Evolutionary conservation across 2,113 vertebrate genomes (phyloP).

Genomic region (Motacilla alba): DNA sequence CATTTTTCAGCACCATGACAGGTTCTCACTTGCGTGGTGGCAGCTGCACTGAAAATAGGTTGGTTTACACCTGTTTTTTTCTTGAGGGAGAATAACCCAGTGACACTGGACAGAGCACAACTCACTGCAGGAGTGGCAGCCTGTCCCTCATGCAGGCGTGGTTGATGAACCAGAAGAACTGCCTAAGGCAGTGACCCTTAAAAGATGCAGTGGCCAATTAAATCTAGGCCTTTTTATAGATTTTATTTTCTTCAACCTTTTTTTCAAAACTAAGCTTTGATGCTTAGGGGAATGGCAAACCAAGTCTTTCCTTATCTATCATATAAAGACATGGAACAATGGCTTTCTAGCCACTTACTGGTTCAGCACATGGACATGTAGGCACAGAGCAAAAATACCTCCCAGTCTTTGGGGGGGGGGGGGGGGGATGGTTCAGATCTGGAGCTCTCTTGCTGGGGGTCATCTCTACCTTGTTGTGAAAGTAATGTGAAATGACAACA

Average conservation of each 20-base stretch:
- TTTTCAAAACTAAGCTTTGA: neutral
- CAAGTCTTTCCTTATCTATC: neutral
- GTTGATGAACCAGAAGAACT: neutral
- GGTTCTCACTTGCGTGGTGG: neutral
- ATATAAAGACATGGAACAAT: neutral
- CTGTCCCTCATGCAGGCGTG: neutral
- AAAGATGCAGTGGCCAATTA: neutral
- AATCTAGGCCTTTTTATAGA: neutral
- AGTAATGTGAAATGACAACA: conserved; percentile 5
- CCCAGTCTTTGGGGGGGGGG: neutral
- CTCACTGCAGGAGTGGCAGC: neutral
- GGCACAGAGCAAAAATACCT: neutral
- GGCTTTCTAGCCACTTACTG: neutral
- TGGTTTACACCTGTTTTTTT: conserved; percentile 2
- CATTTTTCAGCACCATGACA: conserved; percentile 2
- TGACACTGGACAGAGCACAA: neutral
- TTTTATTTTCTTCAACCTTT: neutral
- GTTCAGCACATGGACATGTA: neutral
- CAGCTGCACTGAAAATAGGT: neutral
- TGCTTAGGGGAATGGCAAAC: neutral
- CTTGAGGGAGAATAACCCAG: conserved; percentile 31
- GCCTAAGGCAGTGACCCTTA: neutral
- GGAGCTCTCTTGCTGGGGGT: neutral
- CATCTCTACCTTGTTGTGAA: neutral
- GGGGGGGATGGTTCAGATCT: neutral